phyloP scores from a whole-genome alignment of 2,888 invertebrate species.

The Ophioninae sp. region DNA sequence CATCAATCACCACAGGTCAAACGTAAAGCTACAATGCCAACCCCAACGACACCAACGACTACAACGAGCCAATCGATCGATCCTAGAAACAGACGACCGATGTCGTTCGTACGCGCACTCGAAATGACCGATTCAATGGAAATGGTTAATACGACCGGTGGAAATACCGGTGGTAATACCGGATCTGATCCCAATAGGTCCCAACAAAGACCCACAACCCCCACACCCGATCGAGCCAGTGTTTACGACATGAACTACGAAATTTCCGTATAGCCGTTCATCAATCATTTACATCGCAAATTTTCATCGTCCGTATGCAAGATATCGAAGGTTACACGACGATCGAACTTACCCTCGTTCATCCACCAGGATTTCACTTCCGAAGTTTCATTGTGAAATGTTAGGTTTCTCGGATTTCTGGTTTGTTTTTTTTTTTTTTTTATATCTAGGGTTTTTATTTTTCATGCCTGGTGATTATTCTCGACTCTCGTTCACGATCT shows the following conservation, averaged over 20 bases:
- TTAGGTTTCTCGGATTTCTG: not conserved
- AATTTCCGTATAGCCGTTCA: slow-evolving; percentile 91
- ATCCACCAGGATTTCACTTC: slow-evolving; percentile 45
- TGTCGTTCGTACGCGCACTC: slow-evolving; percentile 93
- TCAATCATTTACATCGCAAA: slow-evolving; percentile 62
- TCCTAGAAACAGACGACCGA: slow-evolving; percentile 85
- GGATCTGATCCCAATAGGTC: slow-evolving; percentile 37
- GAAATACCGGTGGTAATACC: no score
- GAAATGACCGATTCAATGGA: slow-evolving; percentile 95
- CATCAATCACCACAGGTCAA: slow-evolving; percentile 78
- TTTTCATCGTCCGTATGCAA: slow-evolving; percentile 49
- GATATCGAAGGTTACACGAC: no score
- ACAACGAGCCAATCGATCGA: slow-evolving; percentile 71
- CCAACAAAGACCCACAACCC: slow-evolving; percentile 82
- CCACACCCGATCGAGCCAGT: slow-evolving; percentile 92
- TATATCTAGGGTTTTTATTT: no score
- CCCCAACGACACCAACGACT: slow-evolving; percentile 81
- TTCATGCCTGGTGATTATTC: no score
- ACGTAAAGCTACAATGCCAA: slow-evolving; percentile 75
- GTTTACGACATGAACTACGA: slow-evolving; percentile 98
- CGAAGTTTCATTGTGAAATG: slow-evolving; percentile 71
- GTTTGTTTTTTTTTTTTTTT: no score
- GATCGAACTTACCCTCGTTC: not conserved
- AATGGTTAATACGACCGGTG: slow-evolving; percentile 83
- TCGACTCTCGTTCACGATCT: no score